A percentile compares a stretch with the other conserved stretches of the same genome.
Evolutionary conservation across 2,113 vertebrate species (phyloP).

Genomic region (Trogon surrucura): DNA sequence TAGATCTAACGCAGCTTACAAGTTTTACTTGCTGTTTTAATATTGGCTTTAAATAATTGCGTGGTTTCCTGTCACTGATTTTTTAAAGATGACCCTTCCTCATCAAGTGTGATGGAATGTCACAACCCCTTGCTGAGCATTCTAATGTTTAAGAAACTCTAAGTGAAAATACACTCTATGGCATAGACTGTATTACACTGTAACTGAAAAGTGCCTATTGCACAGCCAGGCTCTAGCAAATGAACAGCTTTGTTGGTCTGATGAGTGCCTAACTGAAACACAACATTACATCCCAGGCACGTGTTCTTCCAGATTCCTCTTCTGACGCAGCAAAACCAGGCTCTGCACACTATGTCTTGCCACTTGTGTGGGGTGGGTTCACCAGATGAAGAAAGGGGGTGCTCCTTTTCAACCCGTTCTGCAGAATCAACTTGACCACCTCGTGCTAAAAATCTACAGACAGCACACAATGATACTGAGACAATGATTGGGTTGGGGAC

Average conservation of each 20-base stretch:
- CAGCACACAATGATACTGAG: background rate
- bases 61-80: background rate
- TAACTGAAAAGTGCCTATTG: background rate
- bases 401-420: background rate
- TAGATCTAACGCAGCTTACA: accelerated
- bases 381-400: background rate
- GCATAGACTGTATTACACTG: background rate
- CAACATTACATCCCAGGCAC: background rate
- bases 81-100: background rate
- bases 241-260: background rate
- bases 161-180: background rate
- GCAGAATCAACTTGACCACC: background rate
- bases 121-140: background rate
- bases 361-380: background rate
- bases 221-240: background rate
- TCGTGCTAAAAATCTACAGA: background rate
- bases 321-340: background rate
- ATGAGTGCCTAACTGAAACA: background rate
- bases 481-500: too few relatives aligned
- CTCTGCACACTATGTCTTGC: background rate
- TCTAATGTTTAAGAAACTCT: background rate
- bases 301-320: background rate
- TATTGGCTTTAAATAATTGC: background rate
- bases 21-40: background rate
- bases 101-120: background rate